Evolutionary conservation across 2,113 vertebrate genomes (phyloP).

Genomic region (Neotoma lepida): DNA sequence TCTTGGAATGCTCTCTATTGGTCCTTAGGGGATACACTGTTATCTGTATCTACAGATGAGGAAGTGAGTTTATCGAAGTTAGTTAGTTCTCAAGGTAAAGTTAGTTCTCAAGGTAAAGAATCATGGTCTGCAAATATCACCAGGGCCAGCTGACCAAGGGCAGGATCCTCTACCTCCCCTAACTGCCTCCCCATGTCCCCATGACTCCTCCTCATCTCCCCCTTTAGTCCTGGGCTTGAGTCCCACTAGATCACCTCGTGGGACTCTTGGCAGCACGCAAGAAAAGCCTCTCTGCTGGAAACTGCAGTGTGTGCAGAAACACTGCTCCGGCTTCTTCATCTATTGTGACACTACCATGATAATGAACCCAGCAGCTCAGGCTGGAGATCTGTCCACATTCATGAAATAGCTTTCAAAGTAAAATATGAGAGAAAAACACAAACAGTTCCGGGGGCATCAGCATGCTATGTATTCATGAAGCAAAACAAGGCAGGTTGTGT

Average conservation of each 20-base stretch:
- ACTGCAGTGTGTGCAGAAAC: not conserved
- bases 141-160: not conserved
- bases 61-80: not conserved
- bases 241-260: rapidly evolving
- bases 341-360: not conserved
- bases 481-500: constrained; percentile 74
- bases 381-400: constrained; percentile 1
- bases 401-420: not conserved
- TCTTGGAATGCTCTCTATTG: rapidly evolving
- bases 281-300: not conserved
- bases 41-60: not conserved
- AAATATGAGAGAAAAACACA: constrained; percentile 28
- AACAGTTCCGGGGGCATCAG: constrained; percentile 3
- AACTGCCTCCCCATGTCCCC: rapidly evolving
- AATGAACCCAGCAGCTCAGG: not conserved
- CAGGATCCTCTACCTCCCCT: not conserved
- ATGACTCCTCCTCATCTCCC: rapidly evolving
- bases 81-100: not conserved
- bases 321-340: not conserved
- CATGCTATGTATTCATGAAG: constrained; percentile 22
- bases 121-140: not conserved
- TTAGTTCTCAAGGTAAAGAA: not conserved
- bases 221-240: rapidly evolving
- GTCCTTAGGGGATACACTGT: rapidly evolving
- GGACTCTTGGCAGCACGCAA: too few species aligned